Evolutionary conservation across 2,113 vertebrate genomes (phyloP).

Genomic region (Raja brachyura): DNA sequence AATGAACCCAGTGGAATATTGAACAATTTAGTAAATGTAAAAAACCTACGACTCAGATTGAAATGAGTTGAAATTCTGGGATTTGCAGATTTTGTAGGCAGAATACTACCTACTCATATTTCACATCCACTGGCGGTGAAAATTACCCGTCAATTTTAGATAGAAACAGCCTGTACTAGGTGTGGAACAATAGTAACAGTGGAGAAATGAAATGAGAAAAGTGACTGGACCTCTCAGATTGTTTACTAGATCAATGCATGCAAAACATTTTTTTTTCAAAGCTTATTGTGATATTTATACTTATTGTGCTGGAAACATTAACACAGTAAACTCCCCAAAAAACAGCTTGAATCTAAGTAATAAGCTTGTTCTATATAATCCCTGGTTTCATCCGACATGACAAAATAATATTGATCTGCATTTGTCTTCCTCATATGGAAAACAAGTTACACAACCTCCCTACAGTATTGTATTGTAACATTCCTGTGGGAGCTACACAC

Average conservation of each 20-base stretch:
- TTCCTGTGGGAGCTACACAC: background rate
- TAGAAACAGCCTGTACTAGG: background rate
- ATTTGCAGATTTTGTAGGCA: background rate
- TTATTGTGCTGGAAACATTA: background rate
- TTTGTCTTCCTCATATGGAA: background rate
- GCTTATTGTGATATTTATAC: background rate
- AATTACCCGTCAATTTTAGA: background rate
- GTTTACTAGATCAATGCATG: background rate
- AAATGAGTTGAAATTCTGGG: background rate
- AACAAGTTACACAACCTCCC: background rate
- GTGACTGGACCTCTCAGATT: background rate
- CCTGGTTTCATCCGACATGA: background rate
- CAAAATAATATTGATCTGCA: background rate
- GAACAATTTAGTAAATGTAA: background rate
- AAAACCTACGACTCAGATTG: background rate
- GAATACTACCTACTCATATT: background rate
- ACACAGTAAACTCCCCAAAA: background rate
- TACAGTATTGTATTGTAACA: background rate
- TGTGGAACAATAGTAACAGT: background rate
- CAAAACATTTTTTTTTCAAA: background rate
- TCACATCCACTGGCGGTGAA: background rate
- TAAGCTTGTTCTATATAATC: background rate
- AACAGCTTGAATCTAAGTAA: background rate
- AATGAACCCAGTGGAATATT: background rate
- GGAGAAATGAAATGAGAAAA: background rate